phyloP scores from a whole-genome alignment of 2,888 invertebrate genomes.

The Tethea ocularis region DNA sequence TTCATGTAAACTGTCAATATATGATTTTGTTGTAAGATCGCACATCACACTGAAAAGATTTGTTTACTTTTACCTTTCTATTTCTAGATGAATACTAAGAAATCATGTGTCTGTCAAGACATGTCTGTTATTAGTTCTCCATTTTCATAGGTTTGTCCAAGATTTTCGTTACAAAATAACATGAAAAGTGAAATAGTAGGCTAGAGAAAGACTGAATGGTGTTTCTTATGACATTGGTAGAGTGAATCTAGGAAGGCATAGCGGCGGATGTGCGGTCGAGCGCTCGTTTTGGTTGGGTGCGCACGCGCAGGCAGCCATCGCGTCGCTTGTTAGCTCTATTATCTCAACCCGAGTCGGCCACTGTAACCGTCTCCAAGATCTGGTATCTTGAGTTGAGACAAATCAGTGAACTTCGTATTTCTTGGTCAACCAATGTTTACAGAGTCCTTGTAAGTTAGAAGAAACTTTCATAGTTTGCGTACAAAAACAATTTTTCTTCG shows the following conservation, averaged over 20 bases:
- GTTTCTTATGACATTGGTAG: slow-evolving; percentile 20
- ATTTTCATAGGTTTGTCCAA: background rate
- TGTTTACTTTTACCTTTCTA: too few relatives aligned
- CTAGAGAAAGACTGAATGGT: background rate
- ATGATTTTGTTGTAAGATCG: too few relatives aligned
- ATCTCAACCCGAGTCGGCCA: slow-evolving; percentile 64
- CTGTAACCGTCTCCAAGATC: slow-evolving; percentile 65
- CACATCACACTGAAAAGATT: background rate
- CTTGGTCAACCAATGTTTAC: slow-evolving; percentile 10
- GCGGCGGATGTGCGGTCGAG: slow-evolving; percentile 81
- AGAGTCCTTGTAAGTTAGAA: background rate
- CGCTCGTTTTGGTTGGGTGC: slow-evolving; percentile 71
- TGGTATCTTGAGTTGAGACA: slow-evolving; percentile 61
- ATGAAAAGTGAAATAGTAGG: background rate
- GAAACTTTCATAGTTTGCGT: background rate
- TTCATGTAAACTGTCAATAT: too few relatives aligned
- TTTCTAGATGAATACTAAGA: too few relatives aligned
- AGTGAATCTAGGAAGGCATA: slow-evolving; percentile 68
- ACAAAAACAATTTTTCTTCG: background rate
- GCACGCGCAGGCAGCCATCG: slow-evolving; percentile 68
- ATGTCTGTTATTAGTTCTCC: background rate
- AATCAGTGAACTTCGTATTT: slow-evolving; percentile 45
- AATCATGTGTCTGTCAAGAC: too few relatives aligned
- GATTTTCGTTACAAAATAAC: background rate
- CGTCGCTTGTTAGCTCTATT: slow-evolving; percentile 75